Evolutionary conservation across 2,888 invertebrate species (phyloP).

Genomic region (Leptopterna dolabrata): DNA sequence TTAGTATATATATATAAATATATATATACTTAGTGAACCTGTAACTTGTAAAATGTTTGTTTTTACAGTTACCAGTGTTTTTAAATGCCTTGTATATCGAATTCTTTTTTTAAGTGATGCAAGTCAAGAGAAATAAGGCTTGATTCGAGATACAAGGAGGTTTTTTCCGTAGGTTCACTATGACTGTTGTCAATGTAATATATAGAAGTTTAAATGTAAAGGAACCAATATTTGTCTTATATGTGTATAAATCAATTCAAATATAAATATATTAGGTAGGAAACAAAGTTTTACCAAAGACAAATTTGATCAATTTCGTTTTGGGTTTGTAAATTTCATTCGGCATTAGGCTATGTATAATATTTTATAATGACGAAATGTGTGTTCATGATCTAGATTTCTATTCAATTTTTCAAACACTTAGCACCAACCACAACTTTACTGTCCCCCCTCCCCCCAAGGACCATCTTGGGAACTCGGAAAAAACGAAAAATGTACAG

Average conservation of each 20-base stretch:
- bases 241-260: conserved; percentile 23
- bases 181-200: conserved; percentile 36
- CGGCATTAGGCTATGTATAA: conserved; percentile 19
- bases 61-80: conserved; percentile 16
- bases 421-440: conserved; percentile 36
- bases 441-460: neutral
- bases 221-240: conserved; percentile 37
- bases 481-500: conserved; percentile 57
- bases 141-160: neutral
- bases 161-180: conserved; percentile 33
- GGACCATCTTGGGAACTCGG: neutral
- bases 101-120: conserved; percentile 7
- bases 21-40: conserved; percentile 58
- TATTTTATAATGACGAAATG: conserved; percentile 29
- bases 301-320: conserved; percentile 46
- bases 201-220: conserved; percentile 30
- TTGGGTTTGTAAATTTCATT: conserved; percentile 48
- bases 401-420: conserved; percentile 35
- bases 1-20: too few relatives aligned
- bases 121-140: neutral
- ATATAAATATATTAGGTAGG: neutral
- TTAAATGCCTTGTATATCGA: conserved; percentile 17
- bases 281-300: conserved; percentile 38
- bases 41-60: conserved; percentile 51
- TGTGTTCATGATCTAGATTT: conserved; percentile 53